phyloP scores from a whole-genome alignment of 2,797 vertebrate genomes.

The Aulostomus chinensis region DNA sequence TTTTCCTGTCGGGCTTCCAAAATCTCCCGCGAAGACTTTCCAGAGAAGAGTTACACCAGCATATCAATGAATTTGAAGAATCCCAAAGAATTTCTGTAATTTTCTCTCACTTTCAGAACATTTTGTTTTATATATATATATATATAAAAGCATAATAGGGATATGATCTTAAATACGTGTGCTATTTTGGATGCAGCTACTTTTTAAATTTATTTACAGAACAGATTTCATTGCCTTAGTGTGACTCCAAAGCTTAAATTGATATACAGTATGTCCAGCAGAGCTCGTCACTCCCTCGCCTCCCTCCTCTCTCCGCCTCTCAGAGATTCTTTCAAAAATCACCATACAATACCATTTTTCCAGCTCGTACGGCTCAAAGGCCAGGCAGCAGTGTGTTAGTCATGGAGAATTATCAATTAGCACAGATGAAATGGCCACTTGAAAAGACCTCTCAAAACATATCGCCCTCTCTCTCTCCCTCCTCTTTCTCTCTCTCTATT shows the following conservation, averaged over 20 bases:
- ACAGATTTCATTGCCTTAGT: background rate
- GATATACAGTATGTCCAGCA: conserved; percentile 36
- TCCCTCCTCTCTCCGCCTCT: conserved; percentile 31
- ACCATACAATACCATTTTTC: conserved; percentile 64
- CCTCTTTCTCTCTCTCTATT: conserved; percentile 53
- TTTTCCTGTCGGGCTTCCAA: too few species aligned
- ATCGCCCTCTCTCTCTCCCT: conserved; percentile 47
- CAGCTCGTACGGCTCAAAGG: conserved; percentile 64
- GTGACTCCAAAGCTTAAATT: conserved; percentile 34
- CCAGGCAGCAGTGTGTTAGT: conserved; percentile 67
- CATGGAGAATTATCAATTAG: conserved; percentile 78
- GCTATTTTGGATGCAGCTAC: too few species aligned
- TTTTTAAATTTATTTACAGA: too few species aligned
- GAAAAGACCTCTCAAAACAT: conserved; percentile 71
- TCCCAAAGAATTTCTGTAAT: too few species aligned
- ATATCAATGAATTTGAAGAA: too few species aligned
- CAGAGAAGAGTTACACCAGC: too few species aligned
- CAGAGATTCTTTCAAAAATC: conserved; percentile 64
- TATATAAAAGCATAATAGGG: too few species aligned
- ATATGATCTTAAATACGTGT: too few species aligned
- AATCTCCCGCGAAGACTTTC: too few species aligned
- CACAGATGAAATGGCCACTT: conserved; percentile 76
- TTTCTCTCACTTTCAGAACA: too few species aligned
- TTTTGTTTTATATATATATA: too few species aligned
- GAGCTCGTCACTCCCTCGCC: conserved; percentile 45